Conservation (phyloP, 2,797 vertebrate genomes). For the Apodemus agrarius region DNA sequence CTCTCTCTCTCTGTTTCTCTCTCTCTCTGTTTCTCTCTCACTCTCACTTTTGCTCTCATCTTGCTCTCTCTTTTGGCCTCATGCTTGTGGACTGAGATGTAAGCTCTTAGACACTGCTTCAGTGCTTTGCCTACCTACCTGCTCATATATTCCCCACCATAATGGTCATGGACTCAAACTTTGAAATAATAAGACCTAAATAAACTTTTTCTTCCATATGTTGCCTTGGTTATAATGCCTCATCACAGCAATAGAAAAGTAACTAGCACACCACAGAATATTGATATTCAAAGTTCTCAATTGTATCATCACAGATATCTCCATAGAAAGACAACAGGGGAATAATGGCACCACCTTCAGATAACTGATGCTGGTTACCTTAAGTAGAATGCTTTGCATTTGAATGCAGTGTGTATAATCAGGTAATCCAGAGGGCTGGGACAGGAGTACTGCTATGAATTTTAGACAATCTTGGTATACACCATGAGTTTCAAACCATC, state of each 20-base stretch:
- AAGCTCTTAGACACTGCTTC: not conserved
- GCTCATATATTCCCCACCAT: not conserved
- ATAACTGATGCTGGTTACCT: not conserved
- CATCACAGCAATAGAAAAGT: not conserved
- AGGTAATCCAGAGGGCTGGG: not conserved
- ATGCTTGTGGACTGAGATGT: not conserved
- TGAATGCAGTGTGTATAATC: not conserved
- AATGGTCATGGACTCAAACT: not conserved
- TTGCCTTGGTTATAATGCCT: not conserved
- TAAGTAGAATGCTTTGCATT: not conserved
- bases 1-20: not conserved
- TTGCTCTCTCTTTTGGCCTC: not conserved
- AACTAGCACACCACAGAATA: too few species aligned
- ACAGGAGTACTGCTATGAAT: not conserved
- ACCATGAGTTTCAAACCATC: not conserved
- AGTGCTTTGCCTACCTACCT: not conserved
- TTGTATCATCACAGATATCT: not conserved
- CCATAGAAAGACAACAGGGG: not conserved
- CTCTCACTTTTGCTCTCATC: not conserved
- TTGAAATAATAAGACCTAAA: not conserved
- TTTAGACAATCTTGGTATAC: not conserved
- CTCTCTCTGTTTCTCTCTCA: not conserved
- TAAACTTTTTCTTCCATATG: not conserved
- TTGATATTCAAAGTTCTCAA: not conserved
- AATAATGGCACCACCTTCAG: too few species aligned